A percentile compares a stretch with the other conserved stretches of the same genome.
Evolutionary conservation across 2,113 vertebrate genomes (phyloP).

Genomic region (Gymnarchus niloticus): DNA sequence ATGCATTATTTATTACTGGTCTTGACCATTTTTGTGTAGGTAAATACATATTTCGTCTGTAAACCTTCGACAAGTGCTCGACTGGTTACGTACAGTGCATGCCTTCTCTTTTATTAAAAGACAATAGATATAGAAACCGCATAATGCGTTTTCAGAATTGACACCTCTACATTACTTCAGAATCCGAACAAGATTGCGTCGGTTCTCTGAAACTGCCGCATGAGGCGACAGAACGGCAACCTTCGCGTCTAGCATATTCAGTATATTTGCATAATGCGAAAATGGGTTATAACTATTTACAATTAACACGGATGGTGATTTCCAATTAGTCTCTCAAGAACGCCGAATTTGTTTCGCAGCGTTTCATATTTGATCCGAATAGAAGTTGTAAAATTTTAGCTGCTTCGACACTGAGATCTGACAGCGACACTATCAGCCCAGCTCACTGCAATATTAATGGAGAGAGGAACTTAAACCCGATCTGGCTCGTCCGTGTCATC

Average conservation of each 20-base stretch:
- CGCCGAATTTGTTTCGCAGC: background rate
- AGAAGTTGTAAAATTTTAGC: slow-evolving; percentile 34
- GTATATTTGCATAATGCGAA: slow-evolving; percentile 6
- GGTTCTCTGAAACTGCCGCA: background rate
- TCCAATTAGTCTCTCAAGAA: background rate
- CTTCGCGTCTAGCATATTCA: background rate
- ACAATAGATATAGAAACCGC: background rate
- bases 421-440: slow-evolving; percentile 41
- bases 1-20: slow-evolving; percentile 25
- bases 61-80: background rate
- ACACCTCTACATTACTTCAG: background rate
- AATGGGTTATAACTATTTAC: background rate
- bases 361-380: background rate
- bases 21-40: background rate
- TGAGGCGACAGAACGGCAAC: background rate
- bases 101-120: background rate
- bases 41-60: background rate
- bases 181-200: slow-evolving; percentile 1
- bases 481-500: slow-evolving; percentile 52
- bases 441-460: slow-evolving; percentile 65
- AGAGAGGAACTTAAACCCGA: slow-evolving; percentile 57
- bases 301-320: background rate
- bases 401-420: background rate
- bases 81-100: background rate
- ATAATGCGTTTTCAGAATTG: background rate